These are phyloP conservation scores for Sycophila sp. DNA, from an alignment of 1,140 invertebrate species.

Conservation along the genomic window DNA sequence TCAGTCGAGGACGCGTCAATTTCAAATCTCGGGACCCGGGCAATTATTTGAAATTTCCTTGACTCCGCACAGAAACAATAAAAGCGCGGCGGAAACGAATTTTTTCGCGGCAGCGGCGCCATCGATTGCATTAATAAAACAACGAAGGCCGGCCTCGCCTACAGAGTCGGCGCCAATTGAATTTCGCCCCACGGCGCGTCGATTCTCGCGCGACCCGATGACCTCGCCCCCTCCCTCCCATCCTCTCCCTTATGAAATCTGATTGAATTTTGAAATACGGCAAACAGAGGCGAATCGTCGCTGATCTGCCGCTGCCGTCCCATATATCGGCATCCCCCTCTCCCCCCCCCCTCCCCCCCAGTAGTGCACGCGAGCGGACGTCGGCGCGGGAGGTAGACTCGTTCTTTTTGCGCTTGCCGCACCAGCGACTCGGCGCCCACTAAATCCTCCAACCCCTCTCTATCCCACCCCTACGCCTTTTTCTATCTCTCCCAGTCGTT, in stretches of 20 bases:
- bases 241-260: constrained; percentile 32
- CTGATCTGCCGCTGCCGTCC: constrained; percentile 27
- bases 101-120: too few relatives aligned
- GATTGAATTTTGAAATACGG: constrained; percentile 42
- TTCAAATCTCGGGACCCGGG: too few relatives aligned
- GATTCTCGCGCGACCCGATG: not conserved
- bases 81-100: too few relatives aligned
- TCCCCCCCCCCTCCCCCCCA: not conserved
- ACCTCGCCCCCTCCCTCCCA: not conserved
- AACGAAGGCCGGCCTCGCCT: too few relatives aligned
- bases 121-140: too few relatives aligned
- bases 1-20: too few relatives aligned
- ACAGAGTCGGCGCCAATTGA: too few relatives aligned
- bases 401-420: constrained; percentile 35
- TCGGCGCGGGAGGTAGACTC: constrained; percentile 22
- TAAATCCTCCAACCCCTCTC: constrained; percentile 23
- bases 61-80: too few relatives aligned
- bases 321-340: too few relatives aligned
- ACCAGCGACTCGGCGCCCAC: constrained; percentile 32
- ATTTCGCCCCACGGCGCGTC: not conserved
- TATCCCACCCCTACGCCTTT: not conserved
- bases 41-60: too few relatives aligned
- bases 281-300: constrained; percentile 36
- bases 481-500: not conserved
- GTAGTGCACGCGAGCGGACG: too few relatives aligned